Conservation (phyloP, 2,888 invertebrate species). For the Oscheius onirici region DNA sequence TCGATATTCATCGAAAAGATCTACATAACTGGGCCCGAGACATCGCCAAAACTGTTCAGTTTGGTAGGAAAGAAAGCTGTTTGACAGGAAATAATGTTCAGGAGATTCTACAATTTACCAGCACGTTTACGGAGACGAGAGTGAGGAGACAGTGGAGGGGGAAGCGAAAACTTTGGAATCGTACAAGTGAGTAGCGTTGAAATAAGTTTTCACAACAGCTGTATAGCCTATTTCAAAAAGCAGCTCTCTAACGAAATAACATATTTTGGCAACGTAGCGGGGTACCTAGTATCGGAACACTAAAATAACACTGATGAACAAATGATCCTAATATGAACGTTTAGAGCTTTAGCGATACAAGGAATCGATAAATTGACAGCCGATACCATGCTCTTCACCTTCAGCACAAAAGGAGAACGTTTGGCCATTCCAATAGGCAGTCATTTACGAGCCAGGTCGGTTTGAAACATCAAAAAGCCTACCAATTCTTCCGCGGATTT, state of each 20-base stretch:
- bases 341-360: conserved; percentile 10
- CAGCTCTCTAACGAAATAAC: no score
- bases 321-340: neutral
- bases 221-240: no score
- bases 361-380: neutral
- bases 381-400: conserved; percentile 19
- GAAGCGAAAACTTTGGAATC: neutral
- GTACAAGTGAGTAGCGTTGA: neutral
- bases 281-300: no score
- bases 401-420: neutral
- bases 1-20: conserved; percentile 39
- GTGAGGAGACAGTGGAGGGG: neutral
- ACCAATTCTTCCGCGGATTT: no score
- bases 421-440: conserved; percentile 24
- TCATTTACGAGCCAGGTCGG: conserved; percentile 35
- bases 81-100: neutral
- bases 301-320: no score
- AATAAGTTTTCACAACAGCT: no score
- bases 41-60: conserved; percentile 14
- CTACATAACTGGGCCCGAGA: conserved; percentile 37
- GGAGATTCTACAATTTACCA: conserved; percentile 7
- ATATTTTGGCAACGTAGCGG: no score
- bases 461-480: neutral
- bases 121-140: conserved; percentile 20
- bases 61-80: neutral